Conservation (phyloP, 1,140 invertebrate genomes). For the Euschistus heros region DNA sequence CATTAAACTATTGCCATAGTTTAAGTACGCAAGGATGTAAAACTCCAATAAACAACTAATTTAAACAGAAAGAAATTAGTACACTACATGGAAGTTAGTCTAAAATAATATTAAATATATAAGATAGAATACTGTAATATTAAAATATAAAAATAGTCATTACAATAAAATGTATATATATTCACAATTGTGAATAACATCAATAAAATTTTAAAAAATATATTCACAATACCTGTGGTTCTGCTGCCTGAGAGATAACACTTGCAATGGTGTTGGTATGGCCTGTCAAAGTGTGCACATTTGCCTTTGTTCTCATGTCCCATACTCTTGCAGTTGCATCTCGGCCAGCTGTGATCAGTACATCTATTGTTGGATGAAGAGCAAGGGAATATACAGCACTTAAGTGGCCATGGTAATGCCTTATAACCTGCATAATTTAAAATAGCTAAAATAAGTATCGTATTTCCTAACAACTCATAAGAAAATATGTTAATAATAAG, state of each 20-base stretch:
- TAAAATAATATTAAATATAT: too few species aligned
- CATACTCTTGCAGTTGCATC: constrained; percentile 94
- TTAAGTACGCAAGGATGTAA: too few species aligned
- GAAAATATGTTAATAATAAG: too few species aligned
- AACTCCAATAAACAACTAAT: too few species aligned
- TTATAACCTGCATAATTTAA: constrained; percentile 55
- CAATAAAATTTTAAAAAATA: not conserved
- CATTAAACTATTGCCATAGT: too few species aligned
- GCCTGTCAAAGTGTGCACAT: constrained; percentile 91
- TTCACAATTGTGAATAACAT: not conserved
- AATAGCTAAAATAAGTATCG: not conserved
- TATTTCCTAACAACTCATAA: too few species aligned
- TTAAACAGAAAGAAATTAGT: too few species aligned
- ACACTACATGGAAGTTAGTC: too few species aligned
- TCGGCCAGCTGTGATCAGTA: constrained; percentile 84
- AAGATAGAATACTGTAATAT: not conserved
- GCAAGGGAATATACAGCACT: constrained; percentile 92
- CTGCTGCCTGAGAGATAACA: constrained; percentile 79
- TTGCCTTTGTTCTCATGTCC: constrained; percentile 98
- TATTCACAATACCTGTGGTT: constrained; percentile 66
- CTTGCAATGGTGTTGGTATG: constrained; percentile 96
- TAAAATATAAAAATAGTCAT: too few species aligned
- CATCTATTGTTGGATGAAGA: constrained; percentile 91
- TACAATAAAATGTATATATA: too few species aligned
- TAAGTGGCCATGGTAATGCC: constrained; percentile 98